Conservation (phyloP, 2,113 vertebrate species). For the Caranx ignobilis region DNA sequence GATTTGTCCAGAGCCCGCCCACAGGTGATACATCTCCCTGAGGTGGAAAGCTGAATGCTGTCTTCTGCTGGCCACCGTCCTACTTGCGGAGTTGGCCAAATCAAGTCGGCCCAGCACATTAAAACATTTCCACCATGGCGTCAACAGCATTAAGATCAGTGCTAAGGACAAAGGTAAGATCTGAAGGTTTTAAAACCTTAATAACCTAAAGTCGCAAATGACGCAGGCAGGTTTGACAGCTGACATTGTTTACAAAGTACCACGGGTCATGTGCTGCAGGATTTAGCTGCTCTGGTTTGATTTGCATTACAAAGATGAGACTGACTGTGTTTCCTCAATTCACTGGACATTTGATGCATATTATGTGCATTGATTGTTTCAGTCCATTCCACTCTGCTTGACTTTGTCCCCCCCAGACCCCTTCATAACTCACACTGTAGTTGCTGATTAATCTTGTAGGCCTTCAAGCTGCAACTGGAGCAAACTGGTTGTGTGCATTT, state of each 20-base stretch:
- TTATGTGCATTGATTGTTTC: neutral
- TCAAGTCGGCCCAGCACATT: neutral
- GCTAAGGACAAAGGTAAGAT: slow-evolving; percentile 79
- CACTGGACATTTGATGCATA: neutral
- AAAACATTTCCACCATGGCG: slow-evolving; percentile 71
- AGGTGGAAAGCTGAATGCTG: neutral
- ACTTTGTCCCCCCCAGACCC: slow-evolving; percentile 38
- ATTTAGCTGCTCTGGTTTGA: neutral
- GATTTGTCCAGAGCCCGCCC: slow-evolving; percentile 42
- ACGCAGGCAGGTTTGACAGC: slow-evolving; percentile 11
- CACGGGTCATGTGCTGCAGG: slow-evolving; percentile 26
- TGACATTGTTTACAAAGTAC: slow-evolving; percentile 48
- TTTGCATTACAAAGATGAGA: neutral
- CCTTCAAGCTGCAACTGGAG: slow-evolving; percentile 24
- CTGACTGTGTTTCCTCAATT: neutral
- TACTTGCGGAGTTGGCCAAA: neutral
- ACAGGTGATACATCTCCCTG: neutral
- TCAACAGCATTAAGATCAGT: slow-evolving; percentile 73
- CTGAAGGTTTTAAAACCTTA: neutral
- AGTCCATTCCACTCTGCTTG: slow-evolving; percentile 17
- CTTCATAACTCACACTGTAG: slow-evolving; percentile 13
- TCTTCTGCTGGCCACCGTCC: slow-evolving; percentile 17
- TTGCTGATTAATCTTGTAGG: slow-evolving; percentile 56
- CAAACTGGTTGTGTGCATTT: neutral
- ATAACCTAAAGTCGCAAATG: neutral